phyloP scores from a whole-genome alignment of 2,113 vertebrate genomes.

The Pterophyllum scalare region DNA sequence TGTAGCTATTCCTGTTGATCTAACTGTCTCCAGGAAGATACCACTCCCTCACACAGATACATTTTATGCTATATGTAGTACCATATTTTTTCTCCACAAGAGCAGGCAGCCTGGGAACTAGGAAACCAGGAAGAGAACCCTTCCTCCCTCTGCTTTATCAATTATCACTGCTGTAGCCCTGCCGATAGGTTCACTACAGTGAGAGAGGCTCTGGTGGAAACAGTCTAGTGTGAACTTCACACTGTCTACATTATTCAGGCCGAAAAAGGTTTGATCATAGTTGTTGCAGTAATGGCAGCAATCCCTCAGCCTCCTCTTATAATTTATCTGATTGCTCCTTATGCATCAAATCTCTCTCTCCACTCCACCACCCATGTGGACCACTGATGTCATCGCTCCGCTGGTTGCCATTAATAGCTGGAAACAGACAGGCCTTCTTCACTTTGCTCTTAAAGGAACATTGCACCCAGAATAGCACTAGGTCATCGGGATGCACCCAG shows the following conservation, averaged over 20 bases:
- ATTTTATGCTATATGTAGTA: constrained; percentile 44
- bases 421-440: constrained; percentile 77
- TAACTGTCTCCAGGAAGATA: constrained; percentile 56
- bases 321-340: constrained; percentile 43
- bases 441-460: constrained; percentile 78
- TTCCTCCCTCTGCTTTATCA: constrained; percentile 67
- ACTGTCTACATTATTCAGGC: constrained; percentile 11
- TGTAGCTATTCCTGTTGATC: constrained; percentile 70
- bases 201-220: constrained; percentile 27
- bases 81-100: constrained; percentile 21
- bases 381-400: constrained; percentile 81
- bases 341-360: constrained; percentile 30
- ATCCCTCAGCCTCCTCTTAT: background rate
- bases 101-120: constrained; percentile 43
- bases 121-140: constrained; percentile 60
- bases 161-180: constrained; percentile 28
- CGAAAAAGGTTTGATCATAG: constrained; percentile 18
- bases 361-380: constrained; percentile 57
- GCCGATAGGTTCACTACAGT: constrained; percentile 33
- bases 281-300: background rate
- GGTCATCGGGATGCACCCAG: constrained; percentile 22
- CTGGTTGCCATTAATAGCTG: constrained; percentile 83
- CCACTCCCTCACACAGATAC: constrained; percentile 57
- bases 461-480: constrained; percentile 44
- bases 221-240: constrained; percentile 37